A percentile compares a stretch with the other conserved stretches of the same genome.
Conservation (phyloP, 2,113 vertebrate genomes). For the Felis catus region F.catus_Fca126_mat1.0 CM031416.1:128115501-128116000, state of each 20-base stretch:
- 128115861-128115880: neutral
- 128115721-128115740: too few relatives aligned
- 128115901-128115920: neutral
- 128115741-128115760: too few relatives aligned
- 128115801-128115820: neutral
- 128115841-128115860: neutral
- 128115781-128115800: slow-evolving; percentile 12
- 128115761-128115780: too few relatives aligned
- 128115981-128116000: neutral
- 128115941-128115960: slow-evolving; percentile 13
- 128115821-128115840: neutral
- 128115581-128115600: neutral
- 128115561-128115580: slow-evolving; percentile 6
- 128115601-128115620: too few relatives aligned
- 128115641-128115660: too few relatives aligned
- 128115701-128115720: too few relatives aligned
- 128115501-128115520: neutral
- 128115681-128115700: too few relatives aligned
- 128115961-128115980: neutral
- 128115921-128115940: neutral
- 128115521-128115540: neutral
- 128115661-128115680: too few relatives aligned
- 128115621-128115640: too few relatives aligned
- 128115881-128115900: neutral
- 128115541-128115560: neutral